Evolutionary conservation across 2,113 vertebrate genomes (phyloP), one percentile per base, ranked within the genome.

Genomic region (Eurystomus gularis): DNA sequence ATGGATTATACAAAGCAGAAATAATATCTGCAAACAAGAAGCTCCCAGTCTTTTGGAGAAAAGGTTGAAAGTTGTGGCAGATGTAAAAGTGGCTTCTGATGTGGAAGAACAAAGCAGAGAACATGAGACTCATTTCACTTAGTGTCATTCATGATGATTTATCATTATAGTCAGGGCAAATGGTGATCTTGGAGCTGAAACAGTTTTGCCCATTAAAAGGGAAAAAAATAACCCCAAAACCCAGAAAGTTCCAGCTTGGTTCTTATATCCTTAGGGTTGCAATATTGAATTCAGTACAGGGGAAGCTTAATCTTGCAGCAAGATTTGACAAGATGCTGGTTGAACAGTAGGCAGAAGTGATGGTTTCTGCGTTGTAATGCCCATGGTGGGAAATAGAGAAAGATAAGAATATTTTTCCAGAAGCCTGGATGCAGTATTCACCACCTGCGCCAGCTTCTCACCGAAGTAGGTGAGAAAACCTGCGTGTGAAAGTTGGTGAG

Each of bases 301-400:
- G 73, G 93, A 98, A 98, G 98, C 97, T 97, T 98, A 98, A 98
- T 98, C 97, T 98, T 97, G 96, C 96, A 97, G 97, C 97, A 84
- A 96, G 94, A 97, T 98, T 98, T 97, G 98, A 98, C 97, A 98
- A 97, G 96, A 97, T 95, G 93, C 86, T 96, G 81, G 95, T 94
- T 94, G 97, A 97, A 94, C 79, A 64, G 85, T 65, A 95, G 97
- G 85, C 93, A 97, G 94, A 98, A 97, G 91, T 82, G 94, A 93
- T 98, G 94, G 96, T 80, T 91, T 95, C 31, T 86, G 89, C 40
- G 60, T 82, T 94, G 64, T 90, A 95, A 94, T 54, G 80, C 65
- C 84, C 71, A 68, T 95, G 95, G 94, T 97, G 84, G 91, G 60
- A 95, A 95, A 96, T 73, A 95, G 94, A 95, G 81, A 86, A 87